Conservation (phyloP, 2,888 invertebrate species). For the Stratiomys singularior region DNA sequence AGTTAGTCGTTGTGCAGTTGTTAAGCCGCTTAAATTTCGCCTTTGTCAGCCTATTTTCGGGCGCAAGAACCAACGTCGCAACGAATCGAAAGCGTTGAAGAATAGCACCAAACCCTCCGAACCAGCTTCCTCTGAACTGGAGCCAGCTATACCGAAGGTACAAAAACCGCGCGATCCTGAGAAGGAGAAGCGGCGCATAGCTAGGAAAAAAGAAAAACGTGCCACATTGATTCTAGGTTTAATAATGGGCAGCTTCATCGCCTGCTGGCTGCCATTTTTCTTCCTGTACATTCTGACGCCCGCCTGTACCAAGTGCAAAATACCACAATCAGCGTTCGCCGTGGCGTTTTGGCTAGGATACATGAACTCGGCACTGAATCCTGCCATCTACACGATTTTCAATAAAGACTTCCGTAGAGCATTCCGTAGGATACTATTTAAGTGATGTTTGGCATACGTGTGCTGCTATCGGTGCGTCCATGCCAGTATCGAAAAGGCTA, state of each 20-base stretch:
- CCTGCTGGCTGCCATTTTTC: slow-evolving; percentile 99
- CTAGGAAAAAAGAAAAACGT: slow-evolving; percentile 94
- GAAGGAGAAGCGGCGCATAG: slow-evolving; percentile 90
- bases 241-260: slow-evolving; percentile 98
- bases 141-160: slow-evolving; percentile 76
- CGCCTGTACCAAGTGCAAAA: slow-evolving; percentile 77
- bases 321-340: slow-evolving; percentile 86
- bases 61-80: slow-evolving; percentile 69
- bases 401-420: slow-evolving; percentile 97
- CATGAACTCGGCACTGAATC: slow-evolving; percentile 96
- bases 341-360: slow-evolving; percentile 97
- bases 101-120: slow-evolving; percentile 64
- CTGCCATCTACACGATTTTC: slow-evolving; percentile 96
- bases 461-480: slow-evolving; percentile 81
- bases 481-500: slow-evolving; percentile 66
- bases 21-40: slow-evolving; percentile 86
- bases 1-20: slow-evolving; percentile 88
- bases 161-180: slow-evolving; percentile 90
- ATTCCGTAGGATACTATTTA: slow-evolving; percentile 94
- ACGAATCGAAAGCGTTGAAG: slow-evolving; percentile 61
- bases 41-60: slow-evolving; percentile 88
- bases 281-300: slow-evolving; percentile 90
- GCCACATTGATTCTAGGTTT: slow-evolving; percentile 96
- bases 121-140: slow-evolving; percentile 68
- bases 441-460: slow-evolving; percentile 91